Percentiles rank a stretch among this genome's conserved stretches.
These are phyloP conservation scores for Tenthredo notha DNA, from an alignment of 2,888 invertebrate genomes.

Conservation along the genomic window DNA sequence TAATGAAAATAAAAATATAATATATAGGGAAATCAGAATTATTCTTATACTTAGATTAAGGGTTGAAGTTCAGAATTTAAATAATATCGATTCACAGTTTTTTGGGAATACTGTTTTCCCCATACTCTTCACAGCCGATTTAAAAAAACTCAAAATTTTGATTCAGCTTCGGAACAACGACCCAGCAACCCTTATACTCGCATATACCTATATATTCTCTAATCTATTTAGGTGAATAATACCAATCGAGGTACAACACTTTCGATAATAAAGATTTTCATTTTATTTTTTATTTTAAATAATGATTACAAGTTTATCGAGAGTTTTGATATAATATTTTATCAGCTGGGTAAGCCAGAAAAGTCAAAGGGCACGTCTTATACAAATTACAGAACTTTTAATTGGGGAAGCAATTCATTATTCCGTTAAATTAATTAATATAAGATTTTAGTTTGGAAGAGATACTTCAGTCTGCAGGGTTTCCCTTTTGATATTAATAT, in stretches of 20 bases:
- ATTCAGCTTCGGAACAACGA: too few relatives aligned
- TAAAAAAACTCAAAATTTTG: too few relatives aligned
- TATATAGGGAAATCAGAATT: neutral
- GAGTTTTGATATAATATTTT: slow-evolving; percentile 48
- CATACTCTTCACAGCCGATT: too few relatives aligned
- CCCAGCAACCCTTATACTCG: too few relatives aligned
- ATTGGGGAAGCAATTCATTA: slow-evolving; percentile 68
- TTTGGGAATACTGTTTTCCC: too few relatives aligned
- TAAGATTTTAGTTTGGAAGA: slow-evolving; percentile 60
- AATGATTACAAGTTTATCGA: slow-evolving; percentile 57
- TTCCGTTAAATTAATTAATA: slow-evolving; percentile 67
- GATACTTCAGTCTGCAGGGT: slow-evolving; percentile 41
- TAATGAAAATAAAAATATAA: neutral
- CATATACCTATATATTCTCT: too few relatives aligned
- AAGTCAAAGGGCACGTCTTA: slow-evolving; percentile 56
- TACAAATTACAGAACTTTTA: slow-evolving; percentile 68
- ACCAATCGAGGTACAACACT: neutral
- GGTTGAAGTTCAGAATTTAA: too few relatives aligned
- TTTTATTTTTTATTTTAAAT: neutral
- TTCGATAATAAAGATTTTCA: neutral
- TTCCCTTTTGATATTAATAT: slow-evolving; percentile 57
- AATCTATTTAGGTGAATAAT: neutral
- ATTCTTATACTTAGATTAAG: too few relatives aligned
- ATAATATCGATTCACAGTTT: too few relatives aligned
- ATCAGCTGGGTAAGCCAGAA: slow-evolving; percentile 54